Evolutionary conservation across 2,888 invertebrate genomes (phyloP).

Genomic region (Monochamus alternatus): DNA sequence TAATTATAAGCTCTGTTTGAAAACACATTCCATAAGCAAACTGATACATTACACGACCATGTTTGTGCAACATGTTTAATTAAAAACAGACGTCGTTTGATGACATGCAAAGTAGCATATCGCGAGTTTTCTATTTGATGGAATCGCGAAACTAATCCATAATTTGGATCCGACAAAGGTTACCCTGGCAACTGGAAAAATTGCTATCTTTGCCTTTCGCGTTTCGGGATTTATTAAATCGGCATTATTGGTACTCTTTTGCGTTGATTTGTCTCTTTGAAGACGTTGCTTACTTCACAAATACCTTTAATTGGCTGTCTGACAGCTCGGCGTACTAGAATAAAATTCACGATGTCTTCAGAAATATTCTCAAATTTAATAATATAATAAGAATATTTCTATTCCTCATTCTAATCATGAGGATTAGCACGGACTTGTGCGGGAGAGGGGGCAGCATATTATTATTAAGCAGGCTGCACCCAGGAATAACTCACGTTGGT

Average conservation of each 20-base stretch:
- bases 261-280: slow-evolving; percentile 2
- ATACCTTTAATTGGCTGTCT: slow-evolving; percentile 4
- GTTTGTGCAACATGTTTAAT: slow-evolving; percentile 18
- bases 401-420: too few species aligned
- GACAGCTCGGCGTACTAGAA: too few species aligned
- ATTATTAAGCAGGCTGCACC: too few species aligned
- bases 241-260: not conserved
- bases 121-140: slow-evolving; percentile 18
- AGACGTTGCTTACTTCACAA: not conserved
- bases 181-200: slow-evolving; percentile 18
- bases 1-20: too few species aligned
- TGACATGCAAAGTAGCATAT: slow-evolving; percentile 6
- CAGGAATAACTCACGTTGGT: too few species aligned
- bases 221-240: slow-evolving; percentile 15
- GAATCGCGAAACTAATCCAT: slow-evolving; percentile 24
- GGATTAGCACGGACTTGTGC: too few species aligned
- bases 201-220: slow-evolving; percentile 27
- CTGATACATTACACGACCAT: not conserved
- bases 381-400: too few species aligned
- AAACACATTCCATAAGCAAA: too few species aligned
- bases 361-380: not conserved
- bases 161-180: slow-evolving; percentile 19
- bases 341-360: not conserved
- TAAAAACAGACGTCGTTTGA: slow-evolving; percentile 18
- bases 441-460: too few species aligned